Evolutionary conservation across 1,140 invertebrate species (phyloP).

Genomic region (Bilobella aurantiaca): DNA sequence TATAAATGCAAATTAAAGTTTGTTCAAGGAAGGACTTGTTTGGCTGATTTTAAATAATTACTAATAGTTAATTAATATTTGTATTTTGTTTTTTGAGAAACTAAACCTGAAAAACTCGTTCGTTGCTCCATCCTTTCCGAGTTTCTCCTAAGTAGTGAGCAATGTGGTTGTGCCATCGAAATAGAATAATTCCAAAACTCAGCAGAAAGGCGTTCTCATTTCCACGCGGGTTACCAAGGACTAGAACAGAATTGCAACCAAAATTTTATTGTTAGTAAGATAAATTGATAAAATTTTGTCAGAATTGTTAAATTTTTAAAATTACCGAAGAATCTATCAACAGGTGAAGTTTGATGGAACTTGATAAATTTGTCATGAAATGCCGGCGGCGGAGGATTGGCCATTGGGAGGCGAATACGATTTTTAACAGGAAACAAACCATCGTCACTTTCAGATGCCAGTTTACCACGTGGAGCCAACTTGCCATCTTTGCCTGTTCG

Average conservation of each 20-base stretch:
- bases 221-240: constrained; percentile 50
- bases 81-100: too few relatives aligned
- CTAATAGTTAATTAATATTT: too few relatives aligned
- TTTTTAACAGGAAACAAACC: constrained; percentile 47
- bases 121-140: constrained; percentile 43
- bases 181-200: constrained; percentile 50
- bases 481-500: constrained; percentile 43
- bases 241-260: constrained; percentile 34
- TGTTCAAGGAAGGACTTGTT: too few relatives aligned
- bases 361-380: constrained; percentile 41
- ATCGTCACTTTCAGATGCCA: constrained; percentile 40
- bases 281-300: not conserved
- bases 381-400: constrained; percentile 50
- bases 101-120: constrained; percentile 45
- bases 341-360: constrained; percentile 41
- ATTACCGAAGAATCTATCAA: constrained; percentile 50
- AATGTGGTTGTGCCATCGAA: constrained; percentile 52
- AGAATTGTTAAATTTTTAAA: constrained; percentile 7
- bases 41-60: too few relatives aligned
- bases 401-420: constrained; percentile 45
- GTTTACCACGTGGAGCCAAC: constrained; percentile 40
- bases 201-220: constrained; percentile 51
- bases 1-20: too few relatives aligned
- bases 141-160: constrained; percentile 40
- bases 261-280: too few relatives aligned